These are phyloP conservation scores for Psittacara wagleri DNA, from an alignment of 2,113 vertebrate species.

Conservation along the genomic window DNA sequence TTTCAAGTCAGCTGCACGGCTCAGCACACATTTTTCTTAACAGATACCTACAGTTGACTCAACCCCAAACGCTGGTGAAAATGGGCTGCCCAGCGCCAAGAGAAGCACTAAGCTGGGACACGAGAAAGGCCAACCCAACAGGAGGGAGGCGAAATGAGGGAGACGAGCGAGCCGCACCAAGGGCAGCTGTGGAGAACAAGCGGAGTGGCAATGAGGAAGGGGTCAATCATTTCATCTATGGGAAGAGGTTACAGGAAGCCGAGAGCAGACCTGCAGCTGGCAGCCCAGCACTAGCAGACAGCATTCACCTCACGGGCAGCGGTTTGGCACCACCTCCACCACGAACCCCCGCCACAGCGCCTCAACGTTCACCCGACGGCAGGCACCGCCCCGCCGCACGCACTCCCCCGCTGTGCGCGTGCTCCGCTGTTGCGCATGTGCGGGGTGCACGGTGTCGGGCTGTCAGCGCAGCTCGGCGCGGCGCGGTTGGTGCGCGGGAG, in stretches of 20 bases:
- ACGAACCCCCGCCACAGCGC: fast-evolving
- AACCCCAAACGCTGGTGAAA: fast-evolving
- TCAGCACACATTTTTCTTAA: fast-evolving
- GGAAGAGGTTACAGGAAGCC: fast-evolving
- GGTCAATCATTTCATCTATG: fast-evolving
- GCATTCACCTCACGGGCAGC: fast-evolving
- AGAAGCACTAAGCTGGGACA: no score
- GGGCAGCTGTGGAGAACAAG: not conserved
- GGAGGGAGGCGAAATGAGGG: fast-evolving
- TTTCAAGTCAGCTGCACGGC: fast-evolving
- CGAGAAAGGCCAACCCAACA: fast-evolving
- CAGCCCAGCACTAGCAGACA: fast-evolving
- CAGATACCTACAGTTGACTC: not conserved
- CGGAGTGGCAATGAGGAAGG: fast-evolving
- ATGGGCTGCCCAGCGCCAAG: no score
- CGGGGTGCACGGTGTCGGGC: fast-evolving
- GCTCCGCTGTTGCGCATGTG: not conserved
- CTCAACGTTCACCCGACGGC: fast-evolving
- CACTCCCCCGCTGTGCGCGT: not conserved
- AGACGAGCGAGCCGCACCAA: fast-evolving
- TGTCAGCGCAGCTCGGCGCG: fast-evolving
- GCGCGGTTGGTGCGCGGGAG: not conserved
- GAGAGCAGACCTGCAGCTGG: fast-evolving
- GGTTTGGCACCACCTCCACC: fast-evolving
- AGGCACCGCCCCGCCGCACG: fast-evolving